Percentiles rank a stretch among this genome's conserved stretches.
These are phyloP conservation scores for Lagodon rhomboides DNA, from an alignment of 2,797 vertebrate species.

Conservation along the genomic window DNA sequence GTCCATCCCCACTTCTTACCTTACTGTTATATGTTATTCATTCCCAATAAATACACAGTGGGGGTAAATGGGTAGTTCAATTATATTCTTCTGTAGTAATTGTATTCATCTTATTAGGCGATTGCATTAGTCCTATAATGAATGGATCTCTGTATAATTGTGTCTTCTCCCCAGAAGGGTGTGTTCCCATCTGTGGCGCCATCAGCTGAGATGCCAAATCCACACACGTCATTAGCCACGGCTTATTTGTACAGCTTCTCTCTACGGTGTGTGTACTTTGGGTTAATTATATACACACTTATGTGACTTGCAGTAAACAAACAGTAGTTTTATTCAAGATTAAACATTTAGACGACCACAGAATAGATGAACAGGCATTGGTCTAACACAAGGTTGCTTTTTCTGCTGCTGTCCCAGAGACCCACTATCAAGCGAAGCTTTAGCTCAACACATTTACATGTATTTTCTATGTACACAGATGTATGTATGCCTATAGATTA, in stretches of 20 bases:
- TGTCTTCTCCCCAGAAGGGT: slow-evolving; percentile 6
- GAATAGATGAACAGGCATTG: slow-evolving; percentile 85
- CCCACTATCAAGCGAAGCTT: slow-evolving; percentile 71
- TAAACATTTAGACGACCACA: slow-evolving; percentile 84
- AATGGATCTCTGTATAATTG: slow-evolving; percentile 5
- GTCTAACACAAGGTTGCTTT: slow-evolving; percentile 73
- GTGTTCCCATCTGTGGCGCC: slow-evolving; percentile 35
- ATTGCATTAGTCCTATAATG: neutral
- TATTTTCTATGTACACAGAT: slow-evolving; percentile 48
- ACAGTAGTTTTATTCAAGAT: slow-evolving; percentile 83
- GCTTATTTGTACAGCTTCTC: neutral
- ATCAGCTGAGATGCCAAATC: slow-evolving; percentile 23
- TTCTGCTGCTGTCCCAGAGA: slow-evolving; percentile 74
- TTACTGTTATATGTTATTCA: neutral
- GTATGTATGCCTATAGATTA: slow-evolving; percentile 37
- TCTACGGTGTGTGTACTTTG: slow-evolving; percentile 1
- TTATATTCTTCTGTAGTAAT: neutral
- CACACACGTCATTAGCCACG: slow-evolving; percentile 20
- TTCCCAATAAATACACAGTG: neutral
- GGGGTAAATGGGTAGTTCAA: neutral
- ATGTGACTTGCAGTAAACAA: slow-evolving; percentile 77
- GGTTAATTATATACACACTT: slow-evolving; percentile 58
- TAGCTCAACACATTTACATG: slow-evolving; percentile 60
- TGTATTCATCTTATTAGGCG: neutral
- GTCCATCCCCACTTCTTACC: neutral